Conservation (phyloP, 2,113 vertebrate species). For the Myrmophylax atrothorax region DNA sequence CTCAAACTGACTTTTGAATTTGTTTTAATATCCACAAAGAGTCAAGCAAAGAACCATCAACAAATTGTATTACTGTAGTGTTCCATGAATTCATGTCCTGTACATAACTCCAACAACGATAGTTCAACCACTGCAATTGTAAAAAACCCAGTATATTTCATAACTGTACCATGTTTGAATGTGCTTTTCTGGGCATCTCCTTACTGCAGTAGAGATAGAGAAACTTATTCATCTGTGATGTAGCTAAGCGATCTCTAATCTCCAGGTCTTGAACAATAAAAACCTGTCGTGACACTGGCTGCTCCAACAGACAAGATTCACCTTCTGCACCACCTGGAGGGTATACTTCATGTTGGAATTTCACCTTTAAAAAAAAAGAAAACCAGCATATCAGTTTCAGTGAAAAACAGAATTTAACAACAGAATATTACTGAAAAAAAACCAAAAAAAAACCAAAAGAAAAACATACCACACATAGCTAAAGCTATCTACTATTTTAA, state of each 20-base stretch:
- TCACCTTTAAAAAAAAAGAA: constrained; percentile 78
- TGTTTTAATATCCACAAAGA: not conserved
- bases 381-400: not conserved
- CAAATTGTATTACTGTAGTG: not conserved
- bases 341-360: constrained; percentile 97
- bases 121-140: not conserved
- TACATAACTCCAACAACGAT: not conserved
- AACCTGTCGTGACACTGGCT: constrained; percentile 91
- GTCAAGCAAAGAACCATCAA: not conserved
- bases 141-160: not conserved
- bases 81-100: rapidly evolving
- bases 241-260: constrained; percentile 92
- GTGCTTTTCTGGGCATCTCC: constrained; percentile 93
- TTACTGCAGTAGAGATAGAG: constrained; percentile 95
- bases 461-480: rapidly evolving
- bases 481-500: not conserved
- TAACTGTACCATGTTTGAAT: constrained; percentile 90
- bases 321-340: constrained; percentile 70
- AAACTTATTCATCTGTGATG: constrained; percentile 99
- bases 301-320: constrained; percentile 75
- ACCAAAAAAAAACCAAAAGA: not conserved
- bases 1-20: not conserved
- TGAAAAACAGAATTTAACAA: not conserved
- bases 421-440: not conserved
- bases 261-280: constrained; percentile 96